Base-by-base conservation (phyloP, 1,140 invertebrate genomes). In the Araneus ventricosus region DNA sequence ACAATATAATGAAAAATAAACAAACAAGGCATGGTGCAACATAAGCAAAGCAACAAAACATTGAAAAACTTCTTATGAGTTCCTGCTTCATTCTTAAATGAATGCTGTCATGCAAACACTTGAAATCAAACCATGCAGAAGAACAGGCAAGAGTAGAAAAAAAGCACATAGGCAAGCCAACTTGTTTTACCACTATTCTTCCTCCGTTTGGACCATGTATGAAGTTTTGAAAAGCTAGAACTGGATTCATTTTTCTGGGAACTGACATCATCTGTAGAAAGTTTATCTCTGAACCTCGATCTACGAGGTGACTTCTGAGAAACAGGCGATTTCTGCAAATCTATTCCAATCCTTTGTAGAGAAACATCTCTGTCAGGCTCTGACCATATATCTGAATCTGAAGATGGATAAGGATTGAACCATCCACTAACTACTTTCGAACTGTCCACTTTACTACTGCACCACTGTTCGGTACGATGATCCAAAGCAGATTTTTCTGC, bases 361-460 rank as follows among this genome's bases (percentile, higher is more conserved):
- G 93, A 94, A 24, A 94, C 88, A 75, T 92, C 70, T 67, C 93
- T 34, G 30, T 94, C 93, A 22, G 93, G 90, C 41, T 94, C 93
- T 10, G 93, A 94, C 93, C 93, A 94, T 6, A 91, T 90, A 57
- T 94, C 93, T 30, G 93, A 94, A 87, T 94, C 93, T 20, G 90
- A 92, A n/a, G 93, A 94, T n/a, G 61, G 39, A 14, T 57, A 92
- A 7, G 6, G 75, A 22, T 57, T 37, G 37, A 41, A 39, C 24
- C 3, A 37, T n/a, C 57, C n/a, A n/a, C n/a, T 6, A 8, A 52
- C 17, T 8, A 7, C 20, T 27, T 85, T 59, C 7, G 63, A 27
- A 67, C 27, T 8, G 7, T 85, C 37, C 8, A 41, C 3, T 6
- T 70, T 52, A 22, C 24, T 52, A 52, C 14, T 20, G 8, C 82